Evolutionary conservation across 2,113 vertebrate species (phyloP).

Genomic region (Sturnus vulgaris): DNA sequence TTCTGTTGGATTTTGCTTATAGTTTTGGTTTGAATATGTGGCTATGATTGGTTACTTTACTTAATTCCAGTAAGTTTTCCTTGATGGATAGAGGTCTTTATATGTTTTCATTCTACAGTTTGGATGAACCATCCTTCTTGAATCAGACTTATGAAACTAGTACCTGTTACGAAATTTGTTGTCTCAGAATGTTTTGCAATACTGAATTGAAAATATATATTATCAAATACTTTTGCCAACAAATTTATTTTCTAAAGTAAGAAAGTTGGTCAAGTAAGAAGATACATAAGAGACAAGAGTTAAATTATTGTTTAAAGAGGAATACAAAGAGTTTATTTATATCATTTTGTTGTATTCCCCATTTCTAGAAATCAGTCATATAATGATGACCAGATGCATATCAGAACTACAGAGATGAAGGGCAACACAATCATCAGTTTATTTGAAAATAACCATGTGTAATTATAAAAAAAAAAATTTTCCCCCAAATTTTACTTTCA

Average conservation of each 20-base stretch:
- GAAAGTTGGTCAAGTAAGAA: background rate
- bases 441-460: background rate
- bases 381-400: background rate
- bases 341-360: background rate
- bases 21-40: background rate
- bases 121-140: background rate
- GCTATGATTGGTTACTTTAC: background rate
- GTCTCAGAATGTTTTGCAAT: background rate
- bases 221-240: background rate
- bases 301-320: background rate
- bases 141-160: background rate
- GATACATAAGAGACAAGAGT: background rate
- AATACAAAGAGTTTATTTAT: background rate
- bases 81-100: background rate
- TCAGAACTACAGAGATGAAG: background rate
- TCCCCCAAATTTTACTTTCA: background rate
- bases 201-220: background rate
- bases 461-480: background rate
- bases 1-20: background rate
- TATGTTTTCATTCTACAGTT: background rate
- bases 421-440: background rate
- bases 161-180: background rate
- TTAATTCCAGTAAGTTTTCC: background rate
- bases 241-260: background rate
- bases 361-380: background rate